Percentiles rank a stretch among this genome's conserved stretches.
These are phyloP conservation scores for Eurosta solidaginis DNA, from an alignment of 1,140 invertebrate species.

Conservation along the genomic window DNA sequence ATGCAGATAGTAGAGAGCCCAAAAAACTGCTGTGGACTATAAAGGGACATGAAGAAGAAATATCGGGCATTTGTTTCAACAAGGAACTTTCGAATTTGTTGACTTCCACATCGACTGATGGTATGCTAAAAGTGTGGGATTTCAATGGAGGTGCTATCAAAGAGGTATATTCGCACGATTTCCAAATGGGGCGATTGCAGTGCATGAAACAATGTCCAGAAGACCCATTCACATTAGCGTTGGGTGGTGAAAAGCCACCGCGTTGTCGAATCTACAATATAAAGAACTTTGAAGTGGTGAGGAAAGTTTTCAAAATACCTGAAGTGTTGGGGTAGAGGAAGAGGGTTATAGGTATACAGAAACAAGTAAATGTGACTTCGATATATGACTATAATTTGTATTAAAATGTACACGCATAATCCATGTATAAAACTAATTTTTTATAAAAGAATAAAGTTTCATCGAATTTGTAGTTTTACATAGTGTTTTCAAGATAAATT, in stretches of 20 bases:
- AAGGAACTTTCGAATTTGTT: conserved; percentile 48
- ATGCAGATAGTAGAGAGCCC: conserved; percentile 75
- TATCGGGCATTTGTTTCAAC: conserved; percentile 68
- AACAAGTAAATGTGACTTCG: neutral
- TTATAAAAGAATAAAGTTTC: too few species aligned
- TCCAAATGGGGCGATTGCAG: conserved; percentile 73
- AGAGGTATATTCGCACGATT: conserved; percentile 65
- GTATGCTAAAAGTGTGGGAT: conserved; percentile 56
- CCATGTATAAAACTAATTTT: too few species aligned
- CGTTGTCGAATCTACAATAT: conserved; percentile 79
- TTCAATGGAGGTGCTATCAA: conserved; percentile 50
- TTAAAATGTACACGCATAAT: too few species aligned
- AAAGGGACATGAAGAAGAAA: conserved; percentile 78
- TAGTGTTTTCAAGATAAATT: too few species aligned
- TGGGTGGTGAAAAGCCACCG: conserved; percentile 83
- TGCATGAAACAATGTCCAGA: conserved; percentile 79
- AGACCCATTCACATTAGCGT: conserved; percentile 75
- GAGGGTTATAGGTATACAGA: neutral
- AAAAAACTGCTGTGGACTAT: conserved; percentile 75
- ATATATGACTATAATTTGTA: too few species aligned
- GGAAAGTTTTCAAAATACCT: conserved; percentile 46
- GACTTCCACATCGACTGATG: conserved; percentile 52
- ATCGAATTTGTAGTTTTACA: too few species aligned
- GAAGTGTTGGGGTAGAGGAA: conserved; percentile 36
- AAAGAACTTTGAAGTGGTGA: conserved; percentile 67